Evolutionary conservation across 2,888 invertebrate species (phyloP).

Genomic region (Endomychus coccineus): DNA sequence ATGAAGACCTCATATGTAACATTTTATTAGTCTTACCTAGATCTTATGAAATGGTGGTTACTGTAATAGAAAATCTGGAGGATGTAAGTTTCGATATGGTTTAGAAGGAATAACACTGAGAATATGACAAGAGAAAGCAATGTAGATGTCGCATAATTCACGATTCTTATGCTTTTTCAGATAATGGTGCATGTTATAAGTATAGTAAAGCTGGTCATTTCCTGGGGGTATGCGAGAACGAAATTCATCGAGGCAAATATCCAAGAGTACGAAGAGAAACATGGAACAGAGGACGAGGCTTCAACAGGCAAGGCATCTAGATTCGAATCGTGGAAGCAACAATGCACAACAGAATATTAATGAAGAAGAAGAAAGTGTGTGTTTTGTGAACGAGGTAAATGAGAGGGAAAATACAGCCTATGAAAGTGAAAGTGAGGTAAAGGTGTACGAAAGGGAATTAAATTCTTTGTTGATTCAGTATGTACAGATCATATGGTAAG

Average conservation of each 20-base stretch:
- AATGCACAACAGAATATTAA: not conserved
- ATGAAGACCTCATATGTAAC: conserved; percentile 10
- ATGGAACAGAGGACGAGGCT: not conserved
- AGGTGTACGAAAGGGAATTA: not conserved
- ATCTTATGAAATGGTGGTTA: conserved; percentile 12
- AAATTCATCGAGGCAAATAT: not conserved
- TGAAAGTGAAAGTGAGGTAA: not conserved
- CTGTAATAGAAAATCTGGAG: conserved; percentile 8
- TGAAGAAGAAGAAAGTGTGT: conserved; percentile 4
- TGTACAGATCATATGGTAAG: conserved; percentile 10
- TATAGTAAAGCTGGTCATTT: conserved; percentile 7
- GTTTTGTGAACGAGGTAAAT: conserved; percentile 6
- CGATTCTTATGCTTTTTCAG: not conserved
- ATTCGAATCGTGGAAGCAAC: not conserved
- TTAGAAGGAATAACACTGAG: conserved; percentile 3
- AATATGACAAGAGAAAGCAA: conserved; percentile 9
- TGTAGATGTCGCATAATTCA: not conserved
- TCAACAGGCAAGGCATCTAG: not conserved
- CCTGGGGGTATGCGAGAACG: conserved; percentile 3
- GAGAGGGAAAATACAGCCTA: not conserved
- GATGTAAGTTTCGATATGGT: conserved; percentile 8
- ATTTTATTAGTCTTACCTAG: conserved; percentile 7
- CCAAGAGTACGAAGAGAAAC: not conserved
- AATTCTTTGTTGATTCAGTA: conserved; percentile 9
- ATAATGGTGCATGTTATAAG: conserved; percentile 1